These are phyloP conservation scores for Biston stratarius DNA, from an alignment of 2,888 invertebrate species.

Conservation along the genomic window DNA sequence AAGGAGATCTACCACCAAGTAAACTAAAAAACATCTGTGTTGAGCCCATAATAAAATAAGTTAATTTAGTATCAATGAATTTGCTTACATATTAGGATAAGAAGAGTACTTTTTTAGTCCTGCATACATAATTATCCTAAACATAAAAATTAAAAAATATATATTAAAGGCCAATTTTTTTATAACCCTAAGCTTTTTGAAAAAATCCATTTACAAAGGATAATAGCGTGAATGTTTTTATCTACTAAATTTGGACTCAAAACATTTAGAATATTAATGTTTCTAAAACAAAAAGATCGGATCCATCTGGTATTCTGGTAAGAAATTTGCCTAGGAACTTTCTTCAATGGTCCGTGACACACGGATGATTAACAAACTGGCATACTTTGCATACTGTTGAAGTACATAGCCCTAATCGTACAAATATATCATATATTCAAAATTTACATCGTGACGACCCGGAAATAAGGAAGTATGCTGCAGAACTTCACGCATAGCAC, in stretches of 20 bases:
- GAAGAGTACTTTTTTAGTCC: too few relatives aligned
- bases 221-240: slow-evolving; percentile 1
- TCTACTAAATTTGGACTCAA: slow-evolving; percentile 5
- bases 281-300: slow-evolving; percentile 18
- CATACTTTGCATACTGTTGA: not conserved
- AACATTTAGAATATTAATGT: slow-evolving; percentile 27
- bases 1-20: too few relatives aligned
- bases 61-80: too few relatives aligned
- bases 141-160: not conserved
- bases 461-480: too few relatives aligned
- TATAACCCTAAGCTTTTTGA: not conserved
- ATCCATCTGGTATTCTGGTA: slow-evolving; percentile 22
- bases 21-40: too few relatives aligned
- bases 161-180: not conserved
- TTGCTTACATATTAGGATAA: too few relatives aligned
- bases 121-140: not conserved
- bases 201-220: slow-evolving; percentile 2
- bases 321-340: slow-evolving; percentile 11
- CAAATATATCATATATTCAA: too few relatives aligned
- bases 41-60: too few relatives aligned
- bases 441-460: too few relatives aligned
- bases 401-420: not conserved
- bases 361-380: not conserved
- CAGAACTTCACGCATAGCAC: too few relatives aligned
- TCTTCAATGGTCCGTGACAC: slow-evolving; percentile 13